Evolutionary conservation across 1,140 invertebrate species (phyloP).

Genomic region (Drosophila kohkoa): DNA sequence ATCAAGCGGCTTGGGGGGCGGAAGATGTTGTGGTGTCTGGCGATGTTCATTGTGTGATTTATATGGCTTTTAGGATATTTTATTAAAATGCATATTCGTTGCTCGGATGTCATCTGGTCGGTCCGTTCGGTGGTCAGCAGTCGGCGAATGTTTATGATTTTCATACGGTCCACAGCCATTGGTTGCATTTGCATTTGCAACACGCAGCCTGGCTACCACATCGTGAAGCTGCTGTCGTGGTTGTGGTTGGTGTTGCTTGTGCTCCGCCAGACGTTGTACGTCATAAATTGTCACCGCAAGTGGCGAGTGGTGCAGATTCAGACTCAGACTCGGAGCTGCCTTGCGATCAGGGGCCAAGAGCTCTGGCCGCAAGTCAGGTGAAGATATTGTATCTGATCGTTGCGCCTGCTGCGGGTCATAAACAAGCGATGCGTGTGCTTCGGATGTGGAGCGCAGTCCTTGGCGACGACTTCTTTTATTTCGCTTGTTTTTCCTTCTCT

Average conservation of each 20-base stretch:
- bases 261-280: slow-evolving; percentile 61
- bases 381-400: slow-evolving; percentile 78
- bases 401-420: slow-evolving; percentile 70
- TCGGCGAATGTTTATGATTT: slow-evolving; percentile 84
- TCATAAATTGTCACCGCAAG: slow-evolving; percentile 79
- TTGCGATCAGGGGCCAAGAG: slow-evolving; percentile 7
- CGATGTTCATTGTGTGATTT: slow-evolving; percentile 69
- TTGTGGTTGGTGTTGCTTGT: slow-evolving; percentile 34
- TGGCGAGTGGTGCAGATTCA: background rate
- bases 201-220: slow-evolving; percentile 20
- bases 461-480: slow-evolving; percentile 24
- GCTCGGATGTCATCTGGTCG: slow-evolving; percentile 75
- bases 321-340: background rate
- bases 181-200: slow-evolving; percentile 33
- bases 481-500: slow-evolving; percentile 3
- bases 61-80: slow-evolving; percentile 85
- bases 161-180: slow-evolving; percentile 75
- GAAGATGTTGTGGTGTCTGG: background rate
- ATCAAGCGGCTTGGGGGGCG: background rate
- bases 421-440: slow-evolving; percentile 61
- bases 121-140: slow-evolving; percentile 35
- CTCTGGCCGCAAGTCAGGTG: slow-evolving; percentile 59
- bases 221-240: slow-evolving; percentile 32
- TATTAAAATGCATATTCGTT: slow-evolving; percentile 85
- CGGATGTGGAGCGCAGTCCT: slow-evolving; percentile 52